Base-by-base conservation (phyloP, 2,888 invertebrate species). In the Odontocerum albicorne region DNA sequence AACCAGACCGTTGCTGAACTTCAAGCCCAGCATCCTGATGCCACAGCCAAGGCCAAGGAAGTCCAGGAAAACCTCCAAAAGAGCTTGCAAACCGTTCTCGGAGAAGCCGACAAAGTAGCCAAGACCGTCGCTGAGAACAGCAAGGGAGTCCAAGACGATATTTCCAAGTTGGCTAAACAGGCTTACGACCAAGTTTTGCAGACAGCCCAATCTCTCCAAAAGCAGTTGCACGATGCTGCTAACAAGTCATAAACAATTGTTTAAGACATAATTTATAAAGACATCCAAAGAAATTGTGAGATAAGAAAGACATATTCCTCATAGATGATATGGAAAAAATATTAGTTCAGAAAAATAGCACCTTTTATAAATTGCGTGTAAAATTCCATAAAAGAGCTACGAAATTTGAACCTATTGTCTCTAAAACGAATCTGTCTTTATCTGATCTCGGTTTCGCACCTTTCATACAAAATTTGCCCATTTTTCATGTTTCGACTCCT, bases 171-270 rank as follows among this genome's bases (percentile, higher is more conserved):
- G 31, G 50, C 59, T 17, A 57, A 57, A 54, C 54, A 59, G 45
- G 57, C 59, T 10, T 59, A 59, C 45, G 61, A 59, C 13, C 55
- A 59, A 16, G 57, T 57, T 6, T 36, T 59, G n/a, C 19, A 47
- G 13, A 57, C 54, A 6, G 59, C 59, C 4, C 53, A 61, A 42
- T 12, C 35, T 4, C 20, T 59, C n/a, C 61, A 61, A n/a, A 51
- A 56, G 38, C 55, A 61, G n/a, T 21, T 61, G 4, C 57, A 56
- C 22, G 59, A 61, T 13, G 56, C 53, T 22, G 59, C 59, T 36
- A 59, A 61, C 49, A 61, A 61, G 43, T 13, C 42, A n/a, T 46
- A 57, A 38, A n/a, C n/a, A n/a, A n/a, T n/a, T n/a, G n/a, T n/a
- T n/a, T n/a, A n/a, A n/a, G n/a, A n/a, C n/a, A n/a, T n/a, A n/a